A percentile compares a stretch with the other conserved stretches of the same genome.
These are phyloP conservation scores for Scytalopus superciliaris DNA, from an alignment of 2,113 vertebrate species.

Conservation along the genomic window DNA sequence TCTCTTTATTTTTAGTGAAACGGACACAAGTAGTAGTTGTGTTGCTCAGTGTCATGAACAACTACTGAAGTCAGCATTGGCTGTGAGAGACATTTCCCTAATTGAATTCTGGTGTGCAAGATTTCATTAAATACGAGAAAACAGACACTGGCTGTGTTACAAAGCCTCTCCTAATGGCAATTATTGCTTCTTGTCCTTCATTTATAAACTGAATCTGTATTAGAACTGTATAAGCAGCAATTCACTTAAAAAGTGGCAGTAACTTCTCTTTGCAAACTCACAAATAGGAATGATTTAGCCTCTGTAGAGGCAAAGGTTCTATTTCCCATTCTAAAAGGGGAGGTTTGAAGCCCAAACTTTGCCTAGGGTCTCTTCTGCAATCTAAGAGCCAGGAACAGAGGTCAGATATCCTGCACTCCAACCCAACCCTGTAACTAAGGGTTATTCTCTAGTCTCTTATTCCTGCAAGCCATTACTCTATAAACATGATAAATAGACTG, in stretches of 20 bases:
- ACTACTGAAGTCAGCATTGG: neutral
- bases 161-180: neutral
- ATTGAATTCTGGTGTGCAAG: neutral
- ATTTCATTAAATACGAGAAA: neutral
- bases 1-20: neutral
- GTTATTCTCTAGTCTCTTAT: neutral
- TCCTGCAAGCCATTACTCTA: neutral
- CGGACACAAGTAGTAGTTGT: neutral
- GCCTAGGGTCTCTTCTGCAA: neutral
- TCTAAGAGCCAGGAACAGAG: neutral
- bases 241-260: neutral
- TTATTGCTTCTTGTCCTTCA: neutral
- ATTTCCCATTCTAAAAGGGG: neutral
- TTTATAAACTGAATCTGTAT: neutral
- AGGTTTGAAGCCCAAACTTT: neutral
- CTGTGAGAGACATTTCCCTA: neutral
- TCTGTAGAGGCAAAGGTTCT: neutral
- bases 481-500: neutral
- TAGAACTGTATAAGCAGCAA: neutral
- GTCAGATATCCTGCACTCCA: neutral
- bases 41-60: neutral
- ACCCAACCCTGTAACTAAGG: neutral
- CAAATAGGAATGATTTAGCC: neutral
- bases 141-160: neutral
- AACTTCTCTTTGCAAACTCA: neutral